Percentiles rank a stretch among this genome's conserved stretches.
phyloP scores from a whole-genome alignment of 2,888 invertebrate species.

The Emmelina monodactyla region DNA sequence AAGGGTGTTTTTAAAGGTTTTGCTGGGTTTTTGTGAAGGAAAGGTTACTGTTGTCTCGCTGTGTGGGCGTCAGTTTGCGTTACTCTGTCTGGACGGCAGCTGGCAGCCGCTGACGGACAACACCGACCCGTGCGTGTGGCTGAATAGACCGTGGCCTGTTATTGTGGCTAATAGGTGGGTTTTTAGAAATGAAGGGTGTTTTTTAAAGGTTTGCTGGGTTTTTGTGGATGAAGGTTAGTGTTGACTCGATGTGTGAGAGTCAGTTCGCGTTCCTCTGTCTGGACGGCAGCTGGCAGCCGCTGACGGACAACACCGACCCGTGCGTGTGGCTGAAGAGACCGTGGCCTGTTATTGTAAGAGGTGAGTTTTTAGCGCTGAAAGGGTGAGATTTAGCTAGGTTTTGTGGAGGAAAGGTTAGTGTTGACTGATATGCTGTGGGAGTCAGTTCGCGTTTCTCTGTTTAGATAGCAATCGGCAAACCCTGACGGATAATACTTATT shows the following conservation, averaged over 20 bases:
- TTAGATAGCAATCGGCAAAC: slow-evolving; percentile 75
- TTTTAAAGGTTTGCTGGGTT: too few relatives aligned
- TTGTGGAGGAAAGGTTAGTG: too few relatives aligned
- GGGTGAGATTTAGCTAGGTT: too few relatives aligned
- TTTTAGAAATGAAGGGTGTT: too few relatives aligned
- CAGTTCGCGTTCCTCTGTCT: slow-evolving; percentile 80
- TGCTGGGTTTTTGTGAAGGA: too few relatives aligned
- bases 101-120: slow-evolving; percentile 63
- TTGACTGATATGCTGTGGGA: too few relatives aligned
- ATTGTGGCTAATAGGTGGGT: slow-evolving; percentile 71
- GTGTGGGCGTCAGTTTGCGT: too few relatives aligned
- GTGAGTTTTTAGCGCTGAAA: too few relatives aligned
- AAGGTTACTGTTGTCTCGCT: too few relatives aligned
- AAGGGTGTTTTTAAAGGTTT: too few relatives aligned
- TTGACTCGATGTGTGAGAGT: too few relatives aligned
- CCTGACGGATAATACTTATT: slow-evolving; percentile 48
- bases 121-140: slow-evolving; percentile 77
- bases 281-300: slow-evolving; percentile 72
- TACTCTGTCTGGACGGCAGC: slow-evolving; percentile 79
- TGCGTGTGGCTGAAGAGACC: slow-evolving; percentile 84
- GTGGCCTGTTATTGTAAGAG: slow-evolving; percentile 80
- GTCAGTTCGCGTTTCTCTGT: slow-evolving; percentile 80
- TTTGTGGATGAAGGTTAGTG: too few relatives aligned
- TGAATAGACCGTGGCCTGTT: slow-evolving; percentile 80
- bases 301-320: slow-evolving; percentile 62